Evolutionary conservation across 2,888 invertebrate genomes (phyloP).

Genomic region (Ophion slaviceki): DNA sequence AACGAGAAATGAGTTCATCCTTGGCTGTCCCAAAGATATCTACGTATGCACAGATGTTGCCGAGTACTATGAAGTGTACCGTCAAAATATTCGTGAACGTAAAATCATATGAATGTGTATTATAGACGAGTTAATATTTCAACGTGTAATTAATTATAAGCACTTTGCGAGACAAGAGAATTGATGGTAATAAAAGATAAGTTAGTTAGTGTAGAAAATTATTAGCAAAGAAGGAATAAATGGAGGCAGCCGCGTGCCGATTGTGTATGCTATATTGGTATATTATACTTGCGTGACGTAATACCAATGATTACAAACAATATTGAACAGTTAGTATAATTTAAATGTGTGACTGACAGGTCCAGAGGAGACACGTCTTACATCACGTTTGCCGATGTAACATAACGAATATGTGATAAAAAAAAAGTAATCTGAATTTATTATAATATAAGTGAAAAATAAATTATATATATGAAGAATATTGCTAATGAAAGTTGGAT

Average conservation of each 20-base stretch:
- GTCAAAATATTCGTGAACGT: constrained; percentile 57
- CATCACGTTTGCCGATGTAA: constrained; percentile 26
- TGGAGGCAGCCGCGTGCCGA: constrained; percentile 21
- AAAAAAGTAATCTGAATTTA: constrained; percentile 45
- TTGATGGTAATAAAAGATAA: not conserved
- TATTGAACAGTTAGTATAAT: constrained; percentile 35
- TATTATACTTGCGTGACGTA: constrained; percentile 36
- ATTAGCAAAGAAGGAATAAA: constrained; percentile 10
- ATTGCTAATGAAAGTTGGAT: constrained; percentile 6
- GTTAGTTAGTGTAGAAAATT: constrained; percentile 5
- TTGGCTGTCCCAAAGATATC: constrained; percentile 62
- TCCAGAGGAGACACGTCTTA: constrained; percentile 32
- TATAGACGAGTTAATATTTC: constrained; percentile 18
- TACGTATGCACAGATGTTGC: constrained; percentile 43
- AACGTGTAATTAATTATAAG: not conserved
- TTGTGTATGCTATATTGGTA: constrained; percentile 30
- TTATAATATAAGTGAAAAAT: constrained; percentile 34
- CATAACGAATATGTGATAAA: constrained; percentile 54
- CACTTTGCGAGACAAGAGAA: not conserved
- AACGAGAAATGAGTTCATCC: constrained; percentile 61
- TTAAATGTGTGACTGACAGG: constrained; percentile 59
- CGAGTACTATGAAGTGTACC: constrained; percentile 49
- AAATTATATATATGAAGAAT: constrained; percentile 22
- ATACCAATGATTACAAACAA: constrained; percentile 25
- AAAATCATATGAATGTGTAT: constrained; percentile 55